These are phyloP conservation scores for Phengaris arion DNA, from an alignment of 2,888 invertebrate genomes.

Conservation along the genomic window DNA sequence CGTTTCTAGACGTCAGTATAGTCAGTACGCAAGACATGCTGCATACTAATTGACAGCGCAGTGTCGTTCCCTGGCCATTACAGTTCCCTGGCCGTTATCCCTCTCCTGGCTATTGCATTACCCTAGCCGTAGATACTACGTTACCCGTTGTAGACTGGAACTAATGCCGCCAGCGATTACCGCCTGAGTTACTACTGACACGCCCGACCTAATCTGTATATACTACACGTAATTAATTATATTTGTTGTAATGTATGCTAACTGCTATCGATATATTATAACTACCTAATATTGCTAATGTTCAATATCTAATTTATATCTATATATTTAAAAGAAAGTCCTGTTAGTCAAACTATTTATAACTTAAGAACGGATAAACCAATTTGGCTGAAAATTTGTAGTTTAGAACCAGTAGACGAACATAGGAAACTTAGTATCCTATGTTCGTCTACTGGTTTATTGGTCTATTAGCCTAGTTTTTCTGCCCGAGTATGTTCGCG, in stretches of 20 bases:
- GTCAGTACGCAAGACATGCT: background rate
- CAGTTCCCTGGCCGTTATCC: background rate
- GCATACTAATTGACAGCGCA: slow-evolving; percentile 7
- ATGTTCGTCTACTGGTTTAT: too few relatives aligned
- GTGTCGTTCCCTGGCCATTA: background rate
- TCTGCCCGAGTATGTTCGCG: too few relatives aligned
- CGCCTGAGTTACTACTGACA: slow-evolving; percentile 3
- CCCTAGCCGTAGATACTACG: background rate
- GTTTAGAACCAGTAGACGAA: too few relatives aligned
- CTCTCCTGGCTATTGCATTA: background rate
- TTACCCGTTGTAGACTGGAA: background rate
- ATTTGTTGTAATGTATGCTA: background rate
- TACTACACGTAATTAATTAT: background rate
- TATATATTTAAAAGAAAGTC: too few relatives aligned
- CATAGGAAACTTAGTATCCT: too few relatives aligned
- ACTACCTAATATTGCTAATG: background rate
- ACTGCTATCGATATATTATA: background rate
- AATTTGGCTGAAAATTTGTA: too few relatives aligned
- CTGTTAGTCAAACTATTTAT: too few relatives aligned
- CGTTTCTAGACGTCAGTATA: slow-evolving; percentile 1
- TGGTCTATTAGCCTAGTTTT: too few relatives aligned
- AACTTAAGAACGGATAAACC: too few relatives aligned
- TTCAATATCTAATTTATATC: background rate
- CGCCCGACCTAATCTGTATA: slow-evolving; percentile 6
- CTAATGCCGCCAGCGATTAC: slow-evolving; percentile 16